phyloP scores from a whole-genome alignment of 2,113 vertebrate genomes.

The Periophthalmodon schlosseri region DNA sequence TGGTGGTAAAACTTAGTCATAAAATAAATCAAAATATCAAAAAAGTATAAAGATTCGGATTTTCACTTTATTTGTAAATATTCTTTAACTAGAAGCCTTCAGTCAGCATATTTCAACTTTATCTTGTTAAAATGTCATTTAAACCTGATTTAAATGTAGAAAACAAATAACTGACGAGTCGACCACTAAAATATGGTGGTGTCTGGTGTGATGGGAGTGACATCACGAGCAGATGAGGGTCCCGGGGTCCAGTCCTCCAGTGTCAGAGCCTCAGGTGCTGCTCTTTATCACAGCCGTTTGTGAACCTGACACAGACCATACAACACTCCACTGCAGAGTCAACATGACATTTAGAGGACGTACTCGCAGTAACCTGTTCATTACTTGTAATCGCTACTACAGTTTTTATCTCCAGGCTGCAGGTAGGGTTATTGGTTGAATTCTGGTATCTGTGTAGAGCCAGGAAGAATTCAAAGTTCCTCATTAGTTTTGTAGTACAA shows the following conservation, averaged over 20 bases:
- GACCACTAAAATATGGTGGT: no score
- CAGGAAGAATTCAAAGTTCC: no score
- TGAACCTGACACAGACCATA: slow-evolving; percentile 6
- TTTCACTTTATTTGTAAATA: no score
- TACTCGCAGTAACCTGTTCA: not conserved
- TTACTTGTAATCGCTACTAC: not conserved
- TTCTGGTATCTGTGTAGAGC: no score
- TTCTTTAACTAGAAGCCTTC: no score
- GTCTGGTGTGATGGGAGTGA: slow-evolving; percentile 37
- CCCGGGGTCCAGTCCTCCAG: slow-evolving; percentile 20
- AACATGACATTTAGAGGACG: slow-evolving; percentile 22
- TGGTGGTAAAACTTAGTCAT: no score
- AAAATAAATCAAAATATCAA: no score
- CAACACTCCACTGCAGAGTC: slow-evolving; percentile 10
- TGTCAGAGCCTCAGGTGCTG: slow-evolving; percentile 43
- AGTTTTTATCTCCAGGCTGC: not conserved
- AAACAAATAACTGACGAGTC: slow-evolving; percentile 1
- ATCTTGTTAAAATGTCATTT: no score
- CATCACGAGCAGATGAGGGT: slow-evolving; percentile 19
- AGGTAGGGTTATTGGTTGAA: not conserved
- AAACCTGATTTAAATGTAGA: no score
- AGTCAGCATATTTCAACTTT: no score
- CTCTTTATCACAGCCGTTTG: slow-evolving; percentile 30
- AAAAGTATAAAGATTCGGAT: no score
- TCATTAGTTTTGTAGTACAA: no score